A percentile compares a stretch with the other conserved stretches of the same genome.
Evolutionary conservation across 1,140 invertebrate species (phyloP).

Genomic region (Drosophila albomicans): DNA sequence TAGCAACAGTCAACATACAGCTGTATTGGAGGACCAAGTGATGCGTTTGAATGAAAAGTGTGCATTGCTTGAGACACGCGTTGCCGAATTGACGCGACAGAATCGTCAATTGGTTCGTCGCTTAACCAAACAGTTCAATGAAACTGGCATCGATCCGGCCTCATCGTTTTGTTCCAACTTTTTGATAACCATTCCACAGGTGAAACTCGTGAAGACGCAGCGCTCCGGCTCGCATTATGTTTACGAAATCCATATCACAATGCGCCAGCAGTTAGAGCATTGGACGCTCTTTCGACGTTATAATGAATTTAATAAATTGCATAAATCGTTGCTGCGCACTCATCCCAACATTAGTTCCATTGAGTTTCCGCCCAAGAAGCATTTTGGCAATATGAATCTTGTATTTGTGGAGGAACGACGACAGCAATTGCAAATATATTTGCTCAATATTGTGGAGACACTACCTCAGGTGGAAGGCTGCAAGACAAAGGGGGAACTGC

Average conservation of each 20-base stretch:
- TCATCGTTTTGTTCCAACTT: slow-evolving; percentile 77
- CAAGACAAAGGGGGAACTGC: slow-evolving; percentile 82
- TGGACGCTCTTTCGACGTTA: slow-evolving; percentile 96
- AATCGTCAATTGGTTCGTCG: slow-evolving; percentile 74
- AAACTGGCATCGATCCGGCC: slow-evolving; percentile 71
- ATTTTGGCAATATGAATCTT: slow-evolving; percentile 93
- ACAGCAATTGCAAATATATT: slow-evolving; percentile 90
- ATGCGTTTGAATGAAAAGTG: slow-evolving; percentile 68
- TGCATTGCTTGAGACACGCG: slow-evolving; percentile 72
- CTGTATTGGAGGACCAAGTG: slow-evolving; percentile 64
- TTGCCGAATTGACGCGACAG: slow-evolving; percentile 72
- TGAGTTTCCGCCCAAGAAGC: slow-evolving; percentile 96
- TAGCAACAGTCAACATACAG: slow-evolving; percentile 40
- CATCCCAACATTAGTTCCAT: slow-evolving; percentile 90
- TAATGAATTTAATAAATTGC: slow-evolving; percentile 92
- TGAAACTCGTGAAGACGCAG: slow-evolving; percentile 65
- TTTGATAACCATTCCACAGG: slow-evolving; percentile 82
- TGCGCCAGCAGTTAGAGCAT: slow-evolving; percentile 89
- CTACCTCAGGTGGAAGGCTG: slow-evolving; percentile 88
- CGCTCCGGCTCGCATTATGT: slow-evolving; percentile 65
- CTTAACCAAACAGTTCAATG: slow-evolving; percentile 73
- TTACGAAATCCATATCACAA: slow-evolving; percentile 80
- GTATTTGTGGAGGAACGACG: slow-evolving; percentile 92
- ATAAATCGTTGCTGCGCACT: slow-evolving; percentile 90
- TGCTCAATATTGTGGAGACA: slow-evolving; percentile 90